phyloP scores from a whole-genome alignment of 1,140 invertebrate genomes.

The Manduca sexta region DNA sequence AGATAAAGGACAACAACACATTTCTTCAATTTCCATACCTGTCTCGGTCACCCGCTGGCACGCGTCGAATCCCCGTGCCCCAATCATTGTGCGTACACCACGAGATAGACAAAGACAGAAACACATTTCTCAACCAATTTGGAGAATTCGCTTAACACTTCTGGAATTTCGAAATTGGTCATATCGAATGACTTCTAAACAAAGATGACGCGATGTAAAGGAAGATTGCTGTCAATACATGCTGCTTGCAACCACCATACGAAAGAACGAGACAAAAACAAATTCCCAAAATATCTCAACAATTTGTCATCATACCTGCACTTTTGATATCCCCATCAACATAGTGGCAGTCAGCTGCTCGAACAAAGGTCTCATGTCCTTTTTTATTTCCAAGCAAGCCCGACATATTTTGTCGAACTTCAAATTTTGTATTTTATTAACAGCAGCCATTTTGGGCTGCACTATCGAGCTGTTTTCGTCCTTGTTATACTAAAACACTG shows the following conservation, averaged over 20 bases:
- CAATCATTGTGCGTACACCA: conserved; percentile 13
- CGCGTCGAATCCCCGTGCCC: not conserved
- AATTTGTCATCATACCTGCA: conserved; percentile 66
- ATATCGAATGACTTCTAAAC: conserved; percentile 56
- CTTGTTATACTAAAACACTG: conserved; percentile 31
- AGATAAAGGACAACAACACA: conserved; percentile 5
- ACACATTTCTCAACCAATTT: conserved; percentile 61
- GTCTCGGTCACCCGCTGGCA: conserved; percentile 16
- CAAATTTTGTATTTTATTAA: conserved; percentile 43
- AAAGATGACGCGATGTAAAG: conserved; percentile 61
- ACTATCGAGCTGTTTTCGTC: conserved; percentile 51
- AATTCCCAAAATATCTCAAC: conserved; percentile 48
- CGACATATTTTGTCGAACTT: conserved; percentile 76
- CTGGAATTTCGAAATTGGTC: conserved; percentile 46
- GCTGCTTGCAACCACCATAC: conserved; percentile 11
- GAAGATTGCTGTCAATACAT: conserved; percentile 26
- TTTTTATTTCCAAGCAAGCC: conserved; percentile 75
- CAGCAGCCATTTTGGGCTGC: conserved; percentile 64
- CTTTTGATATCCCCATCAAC: conserved; percentile 75
- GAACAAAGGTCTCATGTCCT: conserved; percentile 76
- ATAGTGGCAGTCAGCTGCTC: conserved; percentile 76
- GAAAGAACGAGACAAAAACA: conserved; percentile 57
- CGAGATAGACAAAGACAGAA: conserved; percentile 50
- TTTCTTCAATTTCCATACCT: conserved; percentile 1
- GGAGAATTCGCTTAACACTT: conserved; percentile 39